Evolutionary conservation across 2,113 vertebrate genomes (phyloP).

Genomic region (Sphyrna mokarran): DNA sequence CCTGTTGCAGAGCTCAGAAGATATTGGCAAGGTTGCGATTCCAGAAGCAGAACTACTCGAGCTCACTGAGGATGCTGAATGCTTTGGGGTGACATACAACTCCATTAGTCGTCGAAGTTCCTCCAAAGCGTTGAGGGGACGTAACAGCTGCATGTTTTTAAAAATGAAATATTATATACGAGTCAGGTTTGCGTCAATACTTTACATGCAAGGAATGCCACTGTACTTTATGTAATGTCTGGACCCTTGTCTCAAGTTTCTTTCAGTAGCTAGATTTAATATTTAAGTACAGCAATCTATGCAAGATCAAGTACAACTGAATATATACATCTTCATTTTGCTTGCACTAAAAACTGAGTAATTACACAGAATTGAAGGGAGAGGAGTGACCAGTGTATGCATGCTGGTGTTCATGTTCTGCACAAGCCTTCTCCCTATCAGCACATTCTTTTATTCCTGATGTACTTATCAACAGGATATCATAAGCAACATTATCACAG

Average conservation of each 20-base stretch:
- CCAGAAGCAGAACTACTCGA: constrained; percentile 55
- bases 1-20: constrained; percentile 89
- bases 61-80: constrained; percentile 50
- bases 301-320: neutral
- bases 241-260: neutral
- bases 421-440: neutral
- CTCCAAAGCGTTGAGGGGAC: constrained; percentile 92
- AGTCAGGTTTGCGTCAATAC: neutral
- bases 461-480: neutral
- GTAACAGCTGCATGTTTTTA: constrained; percentile 67
- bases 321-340: neutral
- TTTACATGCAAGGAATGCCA: neutral
- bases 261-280: neutral
- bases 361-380: neutral
- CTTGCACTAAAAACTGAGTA: neutral
- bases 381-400: neutral
- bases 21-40: constrained; percentile 75
- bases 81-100: constrained; percentile 65
- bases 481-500: too few species aligned
- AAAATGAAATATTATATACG: neutral
- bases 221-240: neutral
- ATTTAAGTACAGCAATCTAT: too few species aligned
- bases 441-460: neutral
- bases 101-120: constrained; percentile 93
- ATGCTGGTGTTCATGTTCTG: neutral